These are phyloP conservation scores for Capromys pilorides DNA, from an alignment of 2,797 vertebrate species.

Conservation along the genomic window DNA sequence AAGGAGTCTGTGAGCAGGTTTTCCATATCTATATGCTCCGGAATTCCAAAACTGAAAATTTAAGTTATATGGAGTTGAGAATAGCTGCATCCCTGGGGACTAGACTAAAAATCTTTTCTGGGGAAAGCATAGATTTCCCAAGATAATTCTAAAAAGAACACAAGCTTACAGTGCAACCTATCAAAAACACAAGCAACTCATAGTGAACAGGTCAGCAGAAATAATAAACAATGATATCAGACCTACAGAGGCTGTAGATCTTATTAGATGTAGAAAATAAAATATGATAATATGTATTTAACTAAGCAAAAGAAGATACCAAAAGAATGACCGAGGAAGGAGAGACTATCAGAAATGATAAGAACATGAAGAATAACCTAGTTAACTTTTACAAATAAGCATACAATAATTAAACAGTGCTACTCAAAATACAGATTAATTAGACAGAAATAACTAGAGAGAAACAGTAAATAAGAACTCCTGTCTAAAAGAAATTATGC, in stretches of 20 bases:
- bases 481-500: slow-evolving; percentile 7
- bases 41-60: neutral
- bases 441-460: neutral
- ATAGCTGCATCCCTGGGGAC: neutral
- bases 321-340: neutral
- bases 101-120: neutral
- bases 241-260: neutral
- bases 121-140: neutral
- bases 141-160: neutral
- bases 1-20: neutral
- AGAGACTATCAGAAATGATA: neutral
- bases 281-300: neutral
- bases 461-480: slow-evolving; percentile 15
- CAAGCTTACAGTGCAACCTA: neutral
- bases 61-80: neutral
- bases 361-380: neutral
- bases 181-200: neutral
- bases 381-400: neutral
- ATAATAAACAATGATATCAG: neutral
- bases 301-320: neutral
- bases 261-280: neutral
- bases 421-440: neutral
- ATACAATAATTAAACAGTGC: no score
- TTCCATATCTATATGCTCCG: neutral
- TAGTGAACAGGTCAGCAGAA: neutral